These are phyloP conservation scores for Acanthaster planci DNA, from an alignment of 35 echinoderm and acorn worm species.

Conservation along the genomic window DNA sequence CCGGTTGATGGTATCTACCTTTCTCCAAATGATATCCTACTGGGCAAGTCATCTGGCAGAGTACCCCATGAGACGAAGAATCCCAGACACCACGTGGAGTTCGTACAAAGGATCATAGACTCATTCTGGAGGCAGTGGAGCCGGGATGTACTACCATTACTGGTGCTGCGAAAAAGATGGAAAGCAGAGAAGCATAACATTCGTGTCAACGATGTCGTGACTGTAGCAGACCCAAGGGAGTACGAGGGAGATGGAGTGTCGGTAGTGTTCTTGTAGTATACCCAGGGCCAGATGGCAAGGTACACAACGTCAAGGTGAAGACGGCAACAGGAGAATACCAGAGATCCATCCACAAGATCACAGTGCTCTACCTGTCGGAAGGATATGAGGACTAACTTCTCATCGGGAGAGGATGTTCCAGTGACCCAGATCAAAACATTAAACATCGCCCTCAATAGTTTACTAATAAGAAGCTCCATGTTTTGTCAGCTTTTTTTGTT, in stretches of 20 bases:
- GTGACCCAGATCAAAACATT: too few relatives aligned
- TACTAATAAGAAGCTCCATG: too few relatives aligned
- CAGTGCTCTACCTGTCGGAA: slow-evolving; percentile 70
- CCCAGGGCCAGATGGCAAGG: slow-evolving; percentile 56
- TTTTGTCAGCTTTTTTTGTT: too few relatives aligned
- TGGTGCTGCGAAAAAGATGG: slow-evolving; percentile 29
- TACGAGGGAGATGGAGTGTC: slow-evolving; percentile 55
- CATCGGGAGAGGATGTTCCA: slow-evolving; percentile 9
- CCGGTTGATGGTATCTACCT: slow-evolving; percentile 41
- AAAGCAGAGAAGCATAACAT: slow-evolving; percentile 43
- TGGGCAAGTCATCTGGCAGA: slow-evolving; percentile 26
- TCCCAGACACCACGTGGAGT: slow-evolving; percentile 54
- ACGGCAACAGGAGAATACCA: slow-evolving; percentile 41
- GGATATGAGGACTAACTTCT: slow-evolving; percentile 51
- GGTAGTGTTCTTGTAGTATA: slow-evolving; percentile 55
- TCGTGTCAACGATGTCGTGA: slow-evolving; percentile 48
- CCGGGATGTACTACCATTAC: slow-evolving; percentile 34
- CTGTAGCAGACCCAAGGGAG: slow-evolving; percentile 49
- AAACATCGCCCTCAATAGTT: too few relatives aligned
- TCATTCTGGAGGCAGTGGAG: slow-evolving; percentile 35
- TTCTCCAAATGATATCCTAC: slow-evolving; percentile 27
- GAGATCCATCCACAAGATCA: slow-evolving; percentile 54
- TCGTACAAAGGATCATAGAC: slow-evolving; percentile 68
- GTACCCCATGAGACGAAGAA: slow-evolving; percentile 34
- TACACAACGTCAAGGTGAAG: slow-evolving; percentile 67